phyloP scores from a whole-genome alignment of 1,140 invertebrate species.

The Neodiprion virginianus region DNA sequence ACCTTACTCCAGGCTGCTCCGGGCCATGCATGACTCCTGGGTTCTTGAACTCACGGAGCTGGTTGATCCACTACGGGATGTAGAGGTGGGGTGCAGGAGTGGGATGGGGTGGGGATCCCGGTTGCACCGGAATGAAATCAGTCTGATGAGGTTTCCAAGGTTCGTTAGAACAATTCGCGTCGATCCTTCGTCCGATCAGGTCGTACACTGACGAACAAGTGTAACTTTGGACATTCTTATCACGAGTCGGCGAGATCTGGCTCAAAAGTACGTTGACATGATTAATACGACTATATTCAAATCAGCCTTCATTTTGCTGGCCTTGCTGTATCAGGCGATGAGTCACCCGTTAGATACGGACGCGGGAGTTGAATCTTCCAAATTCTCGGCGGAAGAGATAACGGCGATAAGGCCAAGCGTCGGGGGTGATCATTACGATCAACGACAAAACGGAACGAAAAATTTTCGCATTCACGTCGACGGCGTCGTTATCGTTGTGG shows the following conservation, averaged over 20 bases:
- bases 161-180: neutral
- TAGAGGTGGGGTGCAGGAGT: too few species aligned
- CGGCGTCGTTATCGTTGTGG: constrained; percentile 69
- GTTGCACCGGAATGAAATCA: neutral
- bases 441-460: constrained; percentile 74
- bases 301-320: constrained; percentile 32
- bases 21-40: too few species aligned
- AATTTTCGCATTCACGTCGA: constrained; percentile 72
- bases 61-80: neutral
- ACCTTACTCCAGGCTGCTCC: too few species aligned
- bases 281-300: constrained; percentile 51
- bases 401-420: neutral
- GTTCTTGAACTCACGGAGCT: neutral
- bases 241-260: neutral
- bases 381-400: neutral
- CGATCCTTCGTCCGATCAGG: neutral
- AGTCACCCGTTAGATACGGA: neutral
- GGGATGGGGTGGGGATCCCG: neutral
- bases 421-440: constrained; percentile 64
- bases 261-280: neutral
- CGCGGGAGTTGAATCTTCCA: neutral
- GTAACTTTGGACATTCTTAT: neutral
- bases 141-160: neutral
- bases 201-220: neutral
- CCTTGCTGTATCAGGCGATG: constrained; percentile 2